Conservation (phyloP, 2,797 vertebrate genomes). For the Sebastes trivittatus region DNA sequence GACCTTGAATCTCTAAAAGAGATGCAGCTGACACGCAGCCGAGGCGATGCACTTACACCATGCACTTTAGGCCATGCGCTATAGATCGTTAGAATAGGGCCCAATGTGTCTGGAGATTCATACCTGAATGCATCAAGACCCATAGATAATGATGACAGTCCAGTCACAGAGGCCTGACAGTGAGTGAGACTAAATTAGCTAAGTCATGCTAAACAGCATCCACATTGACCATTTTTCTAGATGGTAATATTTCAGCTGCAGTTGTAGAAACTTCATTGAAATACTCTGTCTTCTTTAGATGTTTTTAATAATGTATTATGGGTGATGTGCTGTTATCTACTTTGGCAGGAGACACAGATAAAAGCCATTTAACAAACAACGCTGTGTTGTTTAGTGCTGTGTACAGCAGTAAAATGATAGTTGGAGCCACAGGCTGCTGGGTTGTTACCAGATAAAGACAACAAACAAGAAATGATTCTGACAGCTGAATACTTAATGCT, state of each 20-base stretch:
- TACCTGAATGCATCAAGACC: background rate
- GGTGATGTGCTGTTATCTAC: background rate
- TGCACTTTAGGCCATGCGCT: too few species aligned
- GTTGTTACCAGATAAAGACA: background rate
- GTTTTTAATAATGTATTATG: background rate
- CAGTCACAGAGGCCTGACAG: background rate
- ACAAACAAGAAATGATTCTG: background rate
- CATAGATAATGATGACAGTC: background rate
- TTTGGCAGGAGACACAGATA: background rate
- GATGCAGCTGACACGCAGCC: too few species aligned
- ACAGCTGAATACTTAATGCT: constrained; percentile 17
- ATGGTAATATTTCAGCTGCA: background rate
- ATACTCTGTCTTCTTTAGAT: background rate
- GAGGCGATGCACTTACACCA: too few species aligned
- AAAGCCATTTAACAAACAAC: background rate
- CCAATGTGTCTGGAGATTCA: background rate
- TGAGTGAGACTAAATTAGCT: background rate
- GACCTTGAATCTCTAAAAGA: too few species aligned
- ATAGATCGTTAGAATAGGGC: too few species aligned
- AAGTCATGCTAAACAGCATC: background rate
- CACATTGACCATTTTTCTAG: background rate
- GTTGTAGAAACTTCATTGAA: background rate
- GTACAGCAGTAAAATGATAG: background rate
- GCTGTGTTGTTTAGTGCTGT: background rate
- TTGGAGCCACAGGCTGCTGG: background rate